Evolutionary conservation across 2,888 invertebrate species (phyloP).

Genomic region (Xestia c-nigrum): DNA sequence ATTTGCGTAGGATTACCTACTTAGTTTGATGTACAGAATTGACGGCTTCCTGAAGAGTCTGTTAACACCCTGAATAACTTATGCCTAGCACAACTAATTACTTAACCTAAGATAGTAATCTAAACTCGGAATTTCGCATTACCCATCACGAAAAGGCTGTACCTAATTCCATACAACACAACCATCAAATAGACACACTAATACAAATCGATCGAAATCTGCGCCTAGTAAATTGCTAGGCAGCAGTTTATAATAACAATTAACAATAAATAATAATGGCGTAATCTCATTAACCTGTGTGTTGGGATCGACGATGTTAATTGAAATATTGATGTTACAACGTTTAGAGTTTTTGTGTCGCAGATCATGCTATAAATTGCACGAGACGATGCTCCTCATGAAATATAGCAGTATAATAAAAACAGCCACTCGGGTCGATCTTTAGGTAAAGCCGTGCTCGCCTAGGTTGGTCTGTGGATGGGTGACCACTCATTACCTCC

Average conservation of each 20-base stretch:
- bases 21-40: too few species aligned
- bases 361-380: not conserved
- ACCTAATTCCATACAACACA: slow-evolving; percentile 68
- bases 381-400: too few species aligned
- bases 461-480: too few species aligned
- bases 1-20: too few species aligned
- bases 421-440: too few species aligned
- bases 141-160: slow-evolving; percentile 62
- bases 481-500: too few species aligned
- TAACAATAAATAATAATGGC: slow-evolving; percentile 72
- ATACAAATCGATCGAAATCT: slow-evolving; percentile 69
- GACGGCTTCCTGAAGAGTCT: too few species aligned
- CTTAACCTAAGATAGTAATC: slow-evolving; percentile 33
- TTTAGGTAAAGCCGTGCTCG: too few species aligned
- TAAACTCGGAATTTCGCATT: slow-evolving; percentile 7
- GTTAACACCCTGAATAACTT: too few species aligned
- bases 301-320: slow-evolving; percentile 52
- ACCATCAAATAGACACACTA: slow-evolving; percentile 58
- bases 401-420: too few species aligned
- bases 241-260: slow-evolving; percentile 71
- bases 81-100: not conserved
- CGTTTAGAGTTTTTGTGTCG: slow-evolving; percentile 13
- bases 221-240: slow-evolving; percentile 70
- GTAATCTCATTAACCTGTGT: slow-evolving; percentile 70
- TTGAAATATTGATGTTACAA: slow-evolving; percentile 57